Conservation (phyloP, 35 echinoderm and acorn worm genomes). For the Stichopus chloronotus region DNA sequence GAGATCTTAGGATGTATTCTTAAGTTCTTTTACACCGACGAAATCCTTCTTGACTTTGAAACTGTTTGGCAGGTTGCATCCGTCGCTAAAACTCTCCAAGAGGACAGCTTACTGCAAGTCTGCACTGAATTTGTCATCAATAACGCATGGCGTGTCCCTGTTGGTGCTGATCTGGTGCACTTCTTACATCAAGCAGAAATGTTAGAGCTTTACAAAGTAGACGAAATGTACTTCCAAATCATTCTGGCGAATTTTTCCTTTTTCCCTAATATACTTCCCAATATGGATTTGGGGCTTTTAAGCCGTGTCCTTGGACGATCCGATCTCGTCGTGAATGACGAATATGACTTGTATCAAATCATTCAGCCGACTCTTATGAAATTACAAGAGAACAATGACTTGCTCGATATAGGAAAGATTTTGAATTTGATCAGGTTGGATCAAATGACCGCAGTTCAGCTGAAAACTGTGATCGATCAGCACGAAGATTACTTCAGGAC, state of each 20-base stretch:
- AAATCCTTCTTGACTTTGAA: conserved; percentile 3
- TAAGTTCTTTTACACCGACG: conserved; percentile 8
- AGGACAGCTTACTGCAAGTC: background rate
- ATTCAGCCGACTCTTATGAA: background rate
- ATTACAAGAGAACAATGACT: background rate
- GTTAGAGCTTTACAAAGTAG: background rate
- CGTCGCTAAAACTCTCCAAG: background rate
- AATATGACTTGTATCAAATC: background rate
- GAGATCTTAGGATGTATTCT: background rate
- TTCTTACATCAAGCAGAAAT: conserved; percentile 8
- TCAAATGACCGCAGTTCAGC: conserved; percentile 29
- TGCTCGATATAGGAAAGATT: background rate
- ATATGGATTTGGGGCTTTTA: background rate
- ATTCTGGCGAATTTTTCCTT: conserved; percentile 34
- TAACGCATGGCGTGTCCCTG: background rate
- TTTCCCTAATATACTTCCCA: background rate
- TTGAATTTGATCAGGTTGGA: conserved; percentile 12
- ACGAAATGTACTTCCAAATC: background rate
- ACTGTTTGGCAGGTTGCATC: background rate
- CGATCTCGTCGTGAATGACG: background rate
- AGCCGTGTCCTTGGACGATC: background rate
- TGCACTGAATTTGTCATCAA: background rate
- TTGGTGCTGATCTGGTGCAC: background rate
- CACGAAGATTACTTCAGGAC: background rate
- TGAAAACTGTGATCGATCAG: background rate